Evolutionary conservation across 1,140 invertebrate species (phyloP).

Genomic region (Philopotamus ludificatus): DNA sequence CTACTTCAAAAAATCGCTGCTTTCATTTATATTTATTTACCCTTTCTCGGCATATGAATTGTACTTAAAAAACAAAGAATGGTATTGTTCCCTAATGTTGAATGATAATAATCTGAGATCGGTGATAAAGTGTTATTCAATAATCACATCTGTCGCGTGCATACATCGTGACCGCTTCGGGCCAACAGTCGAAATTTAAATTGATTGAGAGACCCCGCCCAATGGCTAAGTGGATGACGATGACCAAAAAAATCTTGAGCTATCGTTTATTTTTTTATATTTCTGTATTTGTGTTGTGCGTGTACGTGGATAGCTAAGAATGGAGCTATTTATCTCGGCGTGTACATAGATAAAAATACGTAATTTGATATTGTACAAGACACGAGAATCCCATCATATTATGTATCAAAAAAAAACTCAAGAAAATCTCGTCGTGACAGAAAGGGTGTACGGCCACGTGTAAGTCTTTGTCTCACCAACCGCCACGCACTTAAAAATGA

Average conservation of each 20-base stretch:
- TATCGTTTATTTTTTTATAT: too few species aligned
- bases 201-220: not conserved
- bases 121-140: not conserved
- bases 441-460: conserved; percentile 14
- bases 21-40: too few species aligned
- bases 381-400: not conserved
- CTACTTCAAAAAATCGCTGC: too few species aligned
- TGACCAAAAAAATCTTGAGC: not conserved
- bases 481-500: conserved; percentile 26
- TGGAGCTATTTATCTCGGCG: too few species aligned
- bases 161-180: not conserved
- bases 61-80: not conserved
- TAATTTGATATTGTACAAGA: not conserved
- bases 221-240: not conserved
- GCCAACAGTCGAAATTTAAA: not conserved
- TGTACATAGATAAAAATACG: not conserved
- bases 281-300: too few species aligned
- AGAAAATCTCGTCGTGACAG: too few species aligned
- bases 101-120: not conserved
- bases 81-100: not conserved
- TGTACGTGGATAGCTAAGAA: too few species aligned
- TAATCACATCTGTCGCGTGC: conserved; percentile 5
- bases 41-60: not conserved
- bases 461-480: conserved; percentile 22
- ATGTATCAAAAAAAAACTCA: too few species aligned